phyloP scores from a whole-genome alignment of 1,140 invertebrate genomes.

The Aphaenogaster ashmeadi region DNA sequence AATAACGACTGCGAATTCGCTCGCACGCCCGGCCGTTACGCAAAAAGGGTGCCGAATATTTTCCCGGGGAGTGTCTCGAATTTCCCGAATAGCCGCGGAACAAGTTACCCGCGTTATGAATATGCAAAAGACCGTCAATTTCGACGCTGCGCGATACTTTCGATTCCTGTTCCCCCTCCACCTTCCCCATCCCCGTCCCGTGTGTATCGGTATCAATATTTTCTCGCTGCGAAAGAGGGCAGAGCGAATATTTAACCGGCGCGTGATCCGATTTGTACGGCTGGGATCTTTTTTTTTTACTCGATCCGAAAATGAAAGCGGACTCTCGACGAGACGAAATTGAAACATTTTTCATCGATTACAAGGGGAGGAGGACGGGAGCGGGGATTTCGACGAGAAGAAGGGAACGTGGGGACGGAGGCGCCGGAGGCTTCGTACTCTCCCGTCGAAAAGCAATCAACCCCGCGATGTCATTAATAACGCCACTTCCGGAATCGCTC shows the following conservation, averaged over 20 bases:
- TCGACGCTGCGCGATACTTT: constrained; percentile 40
- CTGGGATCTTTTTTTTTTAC: constrained; percentile 28
- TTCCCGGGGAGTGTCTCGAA: constrained; percentile 38
- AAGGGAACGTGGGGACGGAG: neutral
- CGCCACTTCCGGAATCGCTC: constrained; percentile 58
- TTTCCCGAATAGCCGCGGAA: constrained; percentile 45
- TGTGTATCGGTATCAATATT: constrained; percentile 41
- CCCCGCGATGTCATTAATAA: constrained; percentile 78
- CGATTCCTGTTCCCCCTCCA: constrained; percentile 27
- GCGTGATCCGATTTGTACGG: constrained; percentile 45
- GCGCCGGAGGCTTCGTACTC: neutral
- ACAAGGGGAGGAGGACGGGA: constrained; percentile 26
- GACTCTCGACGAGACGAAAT: constrained; percentile 64
- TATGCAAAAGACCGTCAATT: constrained; percentile 50
- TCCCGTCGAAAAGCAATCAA: constrained; percentile 78
- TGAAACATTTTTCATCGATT: constrained; percentile 80
- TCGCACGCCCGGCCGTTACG: constrained; percentile 24
- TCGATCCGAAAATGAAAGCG: constrained; percentile 48
- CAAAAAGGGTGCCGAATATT: neutral
- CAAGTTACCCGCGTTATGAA: constrained; percentile 47
- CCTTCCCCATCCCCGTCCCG: neutral
- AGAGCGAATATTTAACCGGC: constrained; percentile 53
- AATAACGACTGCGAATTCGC: constrained; percentile 37
- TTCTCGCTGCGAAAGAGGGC: constrained; percentile 31
- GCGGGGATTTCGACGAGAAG: neutral